Evolutionary conservation across 2,888 invertebrate species (phyloP).

Genomic region (Lycophotia porphyrea): DNA sequence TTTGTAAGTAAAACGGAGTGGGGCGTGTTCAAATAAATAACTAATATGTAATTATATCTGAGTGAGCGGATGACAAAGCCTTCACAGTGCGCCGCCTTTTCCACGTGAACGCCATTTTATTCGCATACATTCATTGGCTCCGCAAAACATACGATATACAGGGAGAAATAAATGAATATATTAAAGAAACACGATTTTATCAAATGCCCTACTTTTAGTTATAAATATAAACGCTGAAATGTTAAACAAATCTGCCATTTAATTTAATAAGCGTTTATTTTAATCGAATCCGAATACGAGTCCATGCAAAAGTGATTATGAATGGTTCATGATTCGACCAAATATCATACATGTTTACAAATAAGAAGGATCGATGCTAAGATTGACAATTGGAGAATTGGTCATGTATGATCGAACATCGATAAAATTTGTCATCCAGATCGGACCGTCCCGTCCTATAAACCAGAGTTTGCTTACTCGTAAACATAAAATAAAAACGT

Average conservation of each 20-base stretch:
- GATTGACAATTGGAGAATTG: conserved; percentile 32
- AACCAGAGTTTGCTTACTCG: conserved; percentile 78
- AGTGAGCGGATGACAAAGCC: conserved; percentile 59
- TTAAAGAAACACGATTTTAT: conserved; percentile 52
- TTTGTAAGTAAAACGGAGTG: conserved; percentile 24
- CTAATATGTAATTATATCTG: conserved; percentile 60
- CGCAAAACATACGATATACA: conserved; percentile 48
- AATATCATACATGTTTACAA: conserved; percentile 1
- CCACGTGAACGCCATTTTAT: conserved; percentile 62
- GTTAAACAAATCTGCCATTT: conserved; percentile 40
- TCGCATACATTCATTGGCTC: conserved; percentile 60
- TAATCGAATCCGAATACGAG: conserved; percentile 25
- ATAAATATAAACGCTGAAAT: conserved; percentile 41
- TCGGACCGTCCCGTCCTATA: conserved; percentile 71
- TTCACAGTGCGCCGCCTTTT: conserved; percentile 61
- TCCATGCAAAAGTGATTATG: conserved; percentile 10
- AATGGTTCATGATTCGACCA: conserved; percentile 19
- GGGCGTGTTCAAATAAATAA: conserved; percentile 52
- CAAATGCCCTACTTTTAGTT: conserved; percentile 34
- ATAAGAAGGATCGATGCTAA: conserved; percentile 43
- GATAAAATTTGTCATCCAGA: conserved; percentile 77
- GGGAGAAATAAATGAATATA: conserved; percentile 47
- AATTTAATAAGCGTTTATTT: conserved; percentile 26
- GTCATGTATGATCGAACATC: conserved; percentile 72
- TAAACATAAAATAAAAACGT: conserved; percentile 82